Conservation (phyloP, 2,797 vertebrate species). For the Momotus momota region DNA sequence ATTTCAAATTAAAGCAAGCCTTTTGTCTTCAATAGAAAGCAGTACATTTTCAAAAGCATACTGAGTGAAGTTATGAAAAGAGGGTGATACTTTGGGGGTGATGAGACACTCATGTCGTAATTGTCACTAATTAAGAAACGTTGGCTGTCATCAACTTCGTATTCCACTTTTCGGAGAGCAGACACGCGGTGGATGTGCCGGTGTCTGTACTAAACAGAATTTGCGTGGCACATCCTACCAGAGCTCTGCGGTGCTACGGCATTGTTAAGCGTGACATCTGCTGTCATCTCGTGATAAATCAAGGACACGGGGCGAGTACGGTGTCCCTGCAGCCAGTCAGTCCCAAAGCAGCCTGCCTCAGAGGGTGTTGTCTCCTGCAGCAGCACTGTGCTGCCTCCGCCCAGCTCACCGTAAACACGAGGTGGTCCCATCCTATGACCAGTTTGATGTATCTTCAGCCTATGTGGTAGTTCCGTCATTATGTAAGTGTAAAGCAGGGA, state of each 20-base stretch:
- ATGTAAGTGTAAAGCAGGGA: background rate
- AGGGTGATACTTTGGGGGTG: background rate
- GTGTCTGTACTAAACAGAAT: background rate
- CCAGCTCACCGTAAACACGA: background rate
- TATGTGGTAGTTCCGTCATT: fast-evolving
- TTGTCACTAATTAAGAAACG: background rate
- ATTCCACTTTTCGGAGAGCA: background rate
- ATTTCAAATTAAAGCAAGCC: background rate
- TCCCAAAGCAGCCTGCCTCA: background rate
- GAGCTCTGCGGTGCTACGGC: background rate
- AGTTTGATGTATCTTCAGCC: background rate
- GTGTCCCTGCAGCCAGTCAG: background rate
- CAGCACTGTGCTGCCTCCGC: background rate
- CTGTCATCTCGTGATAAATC: background rate
- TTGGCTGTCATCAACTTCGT: background rate
- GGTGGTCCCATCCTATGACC: fast-evolving
- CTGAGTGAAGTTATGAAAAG: background rate
- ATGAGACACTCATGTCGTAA: fast-evolving
- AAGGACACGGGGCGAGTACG: background rate
- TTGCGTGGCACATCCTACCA: background rate
- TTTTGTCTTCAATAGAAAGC: background rate
- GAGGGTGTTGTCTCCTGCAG: background rate
- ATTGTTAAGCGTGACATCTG: background rate
- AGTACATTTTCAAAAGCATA: background rate
- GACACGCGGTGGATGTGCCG: background rate